Conservation (phyloP, 2,888 invertebrate species). For the Stenichneumon culpator region DNA sequence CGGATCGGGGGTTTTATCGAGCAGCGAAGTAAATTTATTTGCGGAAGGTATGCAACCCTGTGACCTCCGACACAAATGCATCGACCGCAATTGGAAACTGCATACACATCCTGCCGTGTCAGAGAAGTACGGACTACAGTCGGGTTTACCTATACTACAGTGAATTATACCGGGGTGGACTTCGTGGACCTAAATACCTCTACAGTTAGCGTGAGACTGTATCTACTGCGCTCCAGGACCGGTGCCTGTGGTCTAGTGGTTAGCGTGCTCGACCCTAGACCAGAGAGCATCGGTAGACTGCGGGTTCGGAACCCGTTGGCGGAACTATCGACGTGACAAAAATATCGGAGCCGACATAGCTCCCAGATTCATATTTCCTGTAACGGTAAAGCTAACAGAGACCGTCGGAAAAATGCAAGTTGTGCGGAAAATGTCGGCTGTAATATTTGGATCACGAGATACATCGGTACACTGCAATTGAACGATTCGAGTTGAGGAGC, state of each 20-base stretch:
- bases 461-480: no score
- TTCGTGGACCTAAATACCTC: background rate
- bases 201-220: background rate
- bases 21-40: constrained; percentile 16
- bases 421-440: no score
- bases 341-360: background rate
- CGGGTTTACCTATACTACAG: background rate
- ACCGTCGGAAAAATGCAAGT: no score
- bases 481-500: no score
- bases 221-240: background rate
- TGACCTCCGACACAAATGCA: constrained; percentile 1
- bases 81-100: constrained; percentile 24
- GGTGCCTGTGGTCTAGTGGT: background rate
- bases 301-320: background rate
- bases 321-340: background rate
- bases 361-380: background rate
- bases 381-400: background rate
- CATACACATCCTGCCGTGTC: constrained; percentile 1
- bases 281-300: background rate
- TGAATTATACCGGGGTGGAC: background rate
- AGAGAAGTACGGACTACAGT: background rate
- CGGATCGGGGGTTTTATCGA: constrained; percentile 4
- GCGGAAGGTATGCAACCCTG: background rate
- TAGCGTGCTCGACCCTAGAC: background rate
- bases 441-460: no score